These are phyloP conservation scores for Zaprionus vittiger DNA, from an alignment of 1,140 invertebrate species.

Conservation along the genomic window DNA sequence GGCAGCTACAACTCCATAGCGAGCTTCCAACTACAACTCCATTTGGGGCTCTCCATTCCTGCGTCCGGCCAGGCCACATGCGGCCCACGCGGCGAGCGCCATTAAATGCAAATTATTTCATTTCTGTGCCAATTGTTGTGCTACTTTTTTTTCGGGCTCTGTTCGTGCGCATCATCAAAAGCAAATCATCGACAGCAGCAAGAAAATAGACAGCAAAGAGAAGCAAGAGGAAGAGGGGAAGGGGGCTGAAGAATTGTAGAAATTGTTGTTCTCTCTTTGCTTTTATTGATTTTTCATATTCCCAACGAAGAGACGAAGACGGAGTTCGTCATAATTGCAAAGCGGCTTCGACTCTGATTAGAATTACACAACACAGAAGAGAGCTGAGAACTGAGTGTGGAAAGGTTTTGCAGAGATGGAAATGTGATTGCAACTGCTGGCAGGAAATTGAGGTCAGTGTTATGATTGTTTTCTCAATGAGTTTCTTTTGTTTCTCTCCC, in stretches of 20 bases:
- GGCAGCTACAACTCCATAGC: background rate
- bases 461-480: constrained; percentile 82
- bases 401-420: constrained; percentile 55
- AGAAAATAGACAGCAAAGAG: background rate
- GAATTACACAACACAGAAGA: constrained; percentile 58
- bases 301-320: constrained; percentile 8
- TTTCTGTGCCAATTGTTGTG: constrained; percentile 83
- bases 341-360: constrained; percentile 61
- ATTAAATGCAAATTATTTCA: constrained; percentile 84
- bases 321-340: constrained; percentile 69
- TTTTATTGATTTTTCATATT: constrained; percentile 82
- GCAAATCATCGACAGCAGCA: constrained; percentile 67
- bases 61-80: constrained; percentile 49
- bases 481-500: constrained; percentile 62
- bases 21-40: background rate
- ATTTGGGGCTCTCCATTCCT: constrained; percentile 4
- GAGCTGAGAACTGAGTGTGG: constrained; percentile 23
- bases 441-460: constrained; percentile 83
- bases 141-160: constrained; percentile 69
- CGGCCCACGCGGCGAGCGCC: constrained; percentile 68
- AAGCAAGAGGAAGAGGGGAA: background rate
- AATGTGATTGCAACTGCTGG: constrained; percentile 81
- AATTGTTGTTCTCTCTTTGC: constrained; percentile 58
- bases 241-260: background rate
- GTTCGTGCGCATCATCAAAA: constrained; percentile 82